A percentile compares a stretch with the other conserved stretches of the same genome.
phyloP scores from a whole-genome alignment of 1,140 invertebrate species.

The Mercenaria mercenaria region DNA sequence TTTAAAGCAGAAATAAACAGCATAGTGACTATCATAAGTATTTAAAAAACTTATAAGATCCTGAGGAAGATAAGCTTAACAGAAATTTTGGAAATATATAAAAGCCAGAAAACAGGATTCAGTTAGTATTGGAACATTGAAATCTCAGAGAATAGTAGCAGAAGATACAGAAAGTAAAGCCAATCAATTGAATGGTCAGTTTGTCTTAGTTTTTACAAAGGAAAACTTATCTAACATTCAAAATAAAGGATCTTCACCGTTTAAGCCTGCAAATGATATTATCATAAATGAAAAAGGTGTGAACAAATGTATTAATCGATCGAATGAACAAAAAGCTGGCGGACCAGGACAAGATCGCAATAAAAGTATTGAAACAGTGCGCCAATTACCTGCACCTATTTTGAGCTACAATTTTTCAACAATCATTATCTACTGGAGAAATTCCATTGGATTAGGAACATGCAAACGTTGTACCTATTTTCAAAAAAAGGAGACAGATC shows the following conservation, averaged over 20 bases:
- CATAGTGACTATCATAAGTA: constrained; percentile 35
- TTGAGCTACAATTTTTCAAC: not conserved
- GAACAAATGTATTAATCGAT: not conserved
- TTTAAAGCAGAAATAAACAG: constrained; percentile 23
- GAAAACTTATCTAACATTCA: constrained; percentile 21
- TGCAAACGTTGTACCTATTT: not conserved
- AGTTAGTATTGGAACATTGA: constrained; percentile 45
- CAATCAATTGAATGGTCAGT: constrained; percentile 21
- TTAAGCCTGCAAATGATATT: not conserved
- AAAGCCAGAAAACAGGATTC: constrained; percentile 42
- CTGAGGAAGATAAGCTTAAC: constrained; percentile 43
- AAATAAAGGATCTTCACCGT: not conserved
- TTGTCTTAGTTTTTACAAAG: constrained; percentile 30
- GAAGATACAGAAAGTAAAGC: constrained; percentile 1
- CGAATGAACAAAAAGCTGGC: constrained; percentile 7
- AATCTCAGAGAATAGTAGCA: not conserved
- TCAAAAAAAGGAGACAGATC: not conserved
- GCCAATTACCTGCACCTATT: not conserved
- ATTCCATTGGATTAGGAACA: not conserved
- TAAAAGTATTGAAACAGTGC: not conserved
- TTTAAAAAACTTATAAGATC: constrained; percentile 43
- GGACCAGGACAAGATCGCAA: not conserved
- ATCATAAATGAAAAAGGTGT: not conserved
- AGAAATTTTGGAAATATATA: constrained; percentile 60
- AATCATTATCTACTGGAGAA: not conserved